A percentile compares a stretch with the other conserved stretches of the same genome.
Evolutionary conservation across 2,113 vertebrate genomes (phyloP).

Genomic region (Halichoerus grypus): DNA sequence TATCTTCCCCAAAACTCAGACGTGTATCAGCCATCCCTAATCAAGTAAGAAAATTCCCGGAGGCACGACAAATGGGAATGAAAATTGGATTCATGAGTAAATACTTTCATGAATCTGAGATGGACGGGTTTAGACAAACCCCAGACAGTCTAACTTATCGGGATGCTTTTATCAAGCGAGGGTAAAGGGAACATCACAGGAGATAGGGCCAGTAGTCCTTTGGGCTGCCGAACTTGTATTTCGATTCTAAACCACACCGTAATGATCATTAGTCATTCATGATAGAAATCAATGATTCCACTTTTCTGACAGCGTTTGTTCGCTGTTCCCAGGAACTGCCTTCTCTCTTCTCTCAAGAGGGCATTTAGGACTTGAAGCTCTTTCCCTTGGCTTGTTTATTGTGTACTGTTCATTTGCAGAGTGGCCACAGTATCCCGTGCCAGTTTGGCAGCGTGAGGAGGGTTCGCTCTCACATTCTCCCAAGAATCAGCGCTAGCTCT

Average conservation of each 20-base stretch:
- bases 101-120: slow-evolving; percentile 63
- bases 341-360: slow-evolving; percentile 83
- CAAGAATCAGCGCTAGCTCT: slow-evolving; percentile 75
- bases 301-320: slow-evolving; percentile 78
- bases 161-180: slow-evolving; percentile 62
- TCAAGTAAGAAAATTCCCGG: slow-evolving; percentile 5
- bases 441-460: slow-evolving; percentile 80
- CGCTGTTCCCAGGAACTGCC: slow-evolving; percentile 76
- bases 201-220: slow-evolving; percentile 38
- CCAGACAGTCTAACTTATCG: background rate
- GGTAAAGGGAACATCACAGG: slow-evolving; percentile 46
- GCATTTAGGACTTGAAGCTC: slow-evolving; percentile 80
- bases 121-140: slow-evolving; percentile 56
- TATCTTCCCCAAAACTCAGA: background rate
- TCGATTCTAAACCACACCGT: slow-evolving; percentile 9
- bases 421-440: slow-evolving; percentile 69
- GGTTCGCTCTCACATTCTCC: slow-evolving; percentile 77
- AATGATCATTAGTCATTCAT: slow-evolving; percentile 76
- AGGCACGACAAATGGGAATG: slow-evolving; percentile 48
- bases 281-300: slow-evolving; percentile 76
- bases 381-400: slow-evolving; percentile 80
- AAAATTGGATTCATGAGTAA: slow-evolving; percentile 67
- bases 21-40: background rate
- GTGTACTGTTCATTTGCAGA: slow-evolving; percentile 76
- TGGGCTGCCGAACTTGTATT: slow-evolving; percentile 59